Base-by-base conservation (phyloP, 1,140 invertebrate genomes). In the Ceratosolen solmsi region DNA sequence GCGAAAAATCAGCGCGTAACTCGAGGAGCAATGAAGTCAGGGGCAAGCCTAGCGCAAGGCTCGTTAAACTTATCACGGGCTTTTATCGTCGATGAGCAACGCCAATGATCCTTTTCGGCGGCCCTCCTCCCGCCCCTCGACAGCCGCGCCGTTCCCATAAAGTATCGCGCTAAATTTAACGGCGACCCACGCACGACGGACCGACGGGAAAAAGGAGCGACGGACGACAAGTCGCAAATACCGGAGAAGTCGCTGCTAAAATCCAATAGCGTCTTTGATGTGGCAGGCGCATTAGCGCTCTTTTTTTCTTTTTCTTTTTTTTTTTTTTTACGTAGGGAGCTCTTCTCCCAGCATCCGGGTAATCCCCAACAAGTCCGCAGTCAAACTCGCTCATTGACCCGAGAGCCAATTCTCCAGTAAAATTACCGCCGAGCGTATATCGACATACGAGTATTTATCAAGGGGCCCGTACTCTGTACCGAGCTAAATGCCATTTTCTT, bases 191-290 rank as follows among this genome's bases (percentile, higher is more conserved):
- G 22, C 38, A 2, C 33, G 17, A 25, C 51, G 49, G n/a, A 41
- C 0, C 4, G 30, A 22, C 27, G 25, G 68, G 33, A 20, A 46
- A 33, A 70, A 33, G 20, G 38, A 68, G 38, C 22, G 68, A 25
- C 33, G 65, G 30, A 33, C 11, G 15, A n/a, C 3, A 17, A 49
- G 63, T 22, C 13, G 63, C 63, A 60, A 60, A 60, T 5, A 60
- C 25, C 17, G 2, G 51, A 54, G 30, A 3, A 36, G 15, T 27
- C 22, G 33, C 20, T 38, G 63, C 63, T 68, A 68, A 68, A 65
- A 68, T 33, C 36, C 17, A 33, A 68, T 68, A 68, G 20, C 63
- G 63, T 68, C 63, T 68, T 68, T 68, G 63, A 68, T 38, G 63
- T 68, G 63, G 33, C 20, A 15, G 15, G 63, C 20, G 9, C 36